Conservation (phyloP, 2,888 invertebrate species). For the Tachina fera region DNA sequence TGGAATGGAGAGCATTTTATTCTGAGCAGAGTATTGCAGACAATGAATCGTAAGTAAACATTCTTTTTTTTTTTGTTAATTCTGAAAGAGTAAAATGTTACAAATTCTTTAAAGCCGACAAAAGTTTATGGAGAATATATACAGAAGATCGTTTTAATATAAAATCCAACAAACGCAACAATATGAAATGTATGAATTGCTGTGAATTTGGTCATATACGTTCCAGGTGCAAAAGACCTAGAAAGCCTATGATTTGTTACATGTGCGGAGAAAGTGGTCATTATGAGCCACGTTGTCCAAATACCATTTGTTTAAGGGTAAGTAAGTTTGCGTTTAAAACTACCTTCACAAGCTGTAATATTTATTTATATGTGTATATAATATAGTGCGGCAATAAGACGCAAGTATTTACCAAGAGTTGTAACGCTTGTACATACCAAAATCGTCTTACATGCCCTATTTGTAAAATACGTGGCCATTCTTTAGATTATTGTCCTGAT, state of each 20-base stretch:
- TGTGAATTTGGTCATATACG: constrained; percentile 86
- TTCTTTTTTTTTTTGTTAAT: too few species aligned
- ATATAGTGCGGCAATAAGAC: constrained; percentile 87
- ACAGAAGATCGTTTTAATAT: constrained; percentile 78
- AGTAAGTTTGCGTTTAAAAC: constrained; percentile 74
- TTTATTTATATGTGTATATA: constrained; percentile 75
- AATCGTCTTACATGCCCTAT: constrained; percentile 84
- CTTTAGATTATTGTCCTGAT: constrained; percentile 87
- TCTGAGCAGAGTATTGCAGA: constrained; percentile 84
- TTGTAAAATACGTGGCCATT: constrained; percentile 87
- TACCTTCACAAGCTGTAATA: not conserved
- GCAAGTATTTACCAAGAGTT: constrained; percentile 85
- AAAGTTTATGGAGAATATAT: constrained; percentile 78
- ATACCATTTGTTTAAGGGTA: constrained; percentile 88
- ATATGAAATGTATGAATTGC: constrained; percentile 86
- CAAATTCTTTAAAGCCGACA: constrained; percentile 68
- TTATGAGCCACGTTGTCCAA: constrained; percentile 87
- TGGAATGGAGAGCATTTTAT: constrained; percentile 87
- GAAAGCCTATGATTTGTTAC: constrained; percentile 85
- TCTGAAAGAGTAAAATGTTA: not conserved
- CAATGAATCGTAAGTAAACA: constrained; percentile 86
- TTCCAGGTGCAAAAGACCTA: constrained; percentile 85
- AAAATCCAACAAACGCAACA: constrained; percentile 73
- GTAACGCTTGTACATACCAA: constrained; percentile 85
- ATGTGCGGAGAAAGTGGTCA: constrained; percentile 89